Base-by-base conservation (phyloP, 2,888 invertebrate genomes). In the Rutpela maculata region DNA sequence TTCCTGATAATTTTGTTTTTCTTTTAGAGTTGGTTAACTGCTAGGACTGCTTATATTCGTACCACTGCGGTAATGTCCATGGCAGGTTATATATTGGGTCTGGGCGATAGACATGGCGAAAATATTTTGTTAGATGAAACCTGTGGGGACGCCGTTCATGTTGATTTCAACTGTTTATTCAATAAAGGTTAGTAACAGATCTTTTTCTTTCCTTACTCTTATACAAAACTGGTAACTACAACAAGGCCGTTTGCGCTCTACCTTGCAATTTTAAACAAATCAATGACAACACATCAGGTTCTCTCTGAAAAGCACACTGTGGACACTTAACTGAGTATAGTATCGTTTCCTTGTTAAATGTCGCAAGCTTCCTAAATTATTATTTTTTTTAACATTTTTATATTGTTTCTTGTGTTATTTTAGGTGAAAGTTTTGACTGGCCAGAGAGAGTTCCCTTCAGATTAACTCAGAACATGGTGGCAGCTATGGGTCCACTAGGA, bases 41-140 rank as follows among this genome's bases (percentile, higher is more conserved):
- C 99, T 0, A 92, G 99, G 78, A 94, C 95, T 15, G 94, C 97
- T 0, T 99, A 96, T 87, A 95, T 96, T 69, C 93, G 97, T 81
- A 98, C 99, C 0, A 94, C 96, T 1, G 99, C 99, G 12, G 99
- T 99, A 0, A 99, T 99, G 96, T 98, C 98, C 0, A 98, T 99
- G 93, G 96, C 98, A 77, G 98, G 98, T 68, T 98, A 97, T 87
- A 95, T 98, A 84, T 92, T 98, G 74, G 93, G 93, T 0, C 92
- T 99, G 15, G 99, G 99, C 12, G 99, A 99, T 90, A 93, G 99
- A 15, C 97, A 99, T 87, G 98, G 98, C 31, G 98, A 99, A 90
- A 99, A 99, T 89, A 97, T 99, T 86, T 92, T 98, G 9, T 93
- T 99, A 83, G 99, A 99, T 90, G 94, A 96, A 0, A 95, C 94